Percentiles rank a stretch among this genome's conserved stretches.
phyloP scores from a whole-genome alignment of 2,888 invertebrate species.

The Ceratothoa steindachneri region DNA sequence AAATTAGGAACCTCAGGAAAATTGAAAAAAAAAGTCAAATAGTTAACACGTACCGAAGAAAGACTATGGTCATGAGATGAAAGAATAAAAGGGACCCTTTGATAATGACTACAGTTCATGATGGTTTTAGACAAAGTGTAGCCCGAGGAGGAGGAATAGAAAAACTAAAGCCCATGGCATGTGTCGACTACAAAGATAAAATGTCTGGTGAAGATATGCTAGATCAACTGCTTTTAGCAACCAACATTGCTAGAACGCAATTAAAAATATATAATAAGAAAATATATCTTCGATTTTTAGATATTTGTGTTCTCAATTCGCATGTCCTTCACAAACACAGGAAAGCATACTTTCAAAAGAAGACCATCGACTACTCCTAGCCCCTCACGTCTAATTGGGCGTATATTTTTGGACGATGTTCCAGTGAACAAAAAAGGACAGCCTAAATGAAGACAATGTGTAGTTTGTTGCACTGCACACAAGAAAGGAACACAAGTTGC shows the following conservation, averaged over 20 bases:
- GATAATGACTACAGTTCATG: conserved; percentile 6
- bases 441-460: neutral
- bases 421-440: neutral
- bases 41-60: neutral
- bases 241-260: neutral
- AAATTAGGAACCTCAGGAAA: conserved; percentile 5
- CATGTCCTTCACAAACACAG: neutral
- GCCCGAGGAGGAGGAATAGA: neutral
- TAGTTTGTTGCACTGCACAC: too few species aligned
- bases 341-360: neutral
- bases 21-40: neutral
- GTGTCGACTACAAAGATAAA: conserved; percentile 5
- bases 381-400: neutral
- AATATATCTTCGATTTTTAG: conserved; percentile 1
- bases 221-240: neutral
- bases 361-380: neutral
- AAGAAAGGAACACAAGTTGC: neutral
- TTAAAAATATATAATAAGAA: conserved; percentile 11
- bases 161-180: neutral
- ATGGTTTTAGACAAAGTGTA: neutral
- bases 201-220: neutral
- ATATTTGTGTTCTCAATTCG: conserved; percentile 11
- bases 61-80: neutral
- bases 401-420: neutral
- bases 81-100: conserved; percentile 4